phyloP scores from a whole-genome alignment of 2,888 invertebrate species.

The Pammene aurita region DNA sequence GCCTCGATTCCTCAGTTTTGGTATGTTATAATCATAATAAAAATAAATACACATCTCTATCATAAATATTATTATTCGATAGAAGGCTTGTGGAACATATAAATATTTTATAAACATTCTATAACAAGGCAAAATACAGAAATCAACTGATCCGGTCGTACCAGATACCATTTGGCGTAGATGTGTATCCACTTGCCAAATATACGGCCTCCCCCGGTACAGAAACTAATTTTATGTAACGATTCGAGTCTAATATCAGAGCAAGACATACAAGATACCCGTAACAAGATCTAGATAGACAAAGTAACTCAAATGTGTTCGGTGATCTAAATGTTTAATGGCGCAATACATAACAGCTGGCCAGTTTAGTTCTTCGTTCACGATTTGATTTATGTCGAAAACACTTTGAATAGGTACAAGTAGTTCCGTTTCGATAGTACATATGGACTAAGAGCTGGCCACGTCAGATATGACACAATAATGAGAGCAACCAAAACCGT shows the following conservation, averaged over 20 bases:
- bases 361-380: constrained; percentile 13
- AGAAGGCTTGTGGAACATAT: neutral
- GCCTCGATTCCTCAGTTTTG: too few species aligned
- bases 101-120: neutral
- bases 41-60: too few species aligned
- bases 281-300: constrained; percentile 13
- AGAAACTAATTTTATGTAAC: constrained; percentile 27
- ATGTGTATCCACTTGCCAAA: constrained; percentile 24
- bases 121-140: constrained; percentile 2
- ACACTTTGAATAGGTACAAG: neutral
- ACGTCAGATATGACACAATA: too few species aligned
- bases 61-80: too few species aligned
- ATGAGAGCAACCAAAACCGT: too few species aligned
- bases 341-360: constrained; percentile 21
- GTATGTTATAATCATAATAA: too few species aligned
- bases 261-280: constrained; percentile 11
- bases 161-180: constrained; percentile 29
- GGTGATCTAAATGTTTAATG: constrained; percentile 14
- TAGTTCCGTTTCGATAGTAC: constrained; percentile 15
- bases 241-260: constrained; percentile 13
- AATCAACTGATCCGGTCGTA: constrained; percentile 24
- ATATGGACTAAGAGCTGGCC: too few species aligned
- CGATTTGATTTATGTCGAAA: constrained; percentile 26
- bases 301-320: constrained; percentile 8
- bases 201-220: constrained; percentile 4